Conservation (phyloP, 1,140 invertebrate genomes). For the Procambarus virginalis region DNA sequence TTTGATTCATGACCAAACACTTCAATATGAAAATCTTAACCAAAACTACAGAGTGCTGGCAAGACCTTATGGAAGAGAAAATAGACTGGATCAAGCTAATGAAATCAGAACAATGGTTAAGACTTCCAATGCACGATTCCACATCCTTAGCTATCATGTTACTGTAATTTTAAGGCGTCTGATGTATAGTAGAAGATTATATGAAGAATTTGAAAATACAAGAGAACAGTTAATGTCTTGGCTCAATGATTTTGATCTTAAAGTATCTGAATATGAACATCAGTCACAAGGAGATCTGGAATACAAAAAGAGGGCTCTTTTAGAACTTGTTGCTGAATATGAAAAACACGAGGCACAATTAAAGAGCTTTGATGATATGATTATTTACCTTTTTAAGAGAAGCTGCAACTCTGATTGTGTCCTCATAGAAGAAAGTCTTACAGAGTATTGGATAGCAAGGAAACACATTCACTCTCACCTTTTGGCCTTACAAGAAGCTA, state of each 20-base stretch:
- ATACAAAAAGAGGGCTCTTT: slow-evolving; percentile 70
- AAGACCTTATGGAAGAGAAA: slow-evolving; percentile 68
- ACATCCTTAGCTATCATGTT: slow-evolving; percentile 72
- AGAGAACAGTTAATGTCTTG: slow-evolving; percentile 72
- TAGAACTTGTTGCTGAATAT: slow-evolving; percentile 71
- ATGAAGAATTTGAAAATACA: slow-evolving; percentile 72
- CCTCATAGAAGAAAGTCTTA: slow-evolving; percentile 57
- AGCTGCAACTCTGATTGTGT: slow-evolving; percentile 61
- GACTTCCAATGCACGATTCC: slow-evolving; percentile 73
- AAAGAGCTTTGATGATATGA: slow-evolving; percentile 60
- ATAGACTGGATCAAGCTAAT: slow-evolving; percentile 73
- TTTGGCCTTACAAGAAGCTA: slow-evolving; percentile 33
- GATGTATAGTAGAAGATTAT: slow-evolving; percentile 72
- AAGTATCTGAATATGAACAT: slow-evolving; percentile 69
- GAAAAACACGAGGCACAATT: slow-evolving; percentile 54
- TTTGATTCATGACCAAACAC: slow-evolving; percentile 71
- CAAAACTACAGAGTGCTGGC: slow-evolving; percentile 69
- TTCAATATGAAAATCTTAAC: slow-evolving; percentile 74
- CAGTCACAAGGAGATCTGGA: slow-evolving; percentile 40
- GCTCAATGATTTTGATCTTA: slow-evolving; percentile 73
- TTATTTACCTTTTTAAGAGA: slow-evolving; percentile 63
- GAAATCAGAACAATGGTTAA: slow-evolving; percentile 72
- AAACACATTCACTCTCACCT: slow-evolving; percentile 50
- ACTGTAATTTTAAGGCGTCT: slow-evolving; percentile 72
- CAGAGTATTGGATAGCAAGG: slow-evolving; percentile 51